Conservation (phyloP, 2,888 invertebrate species). For the Aelia acuminata region DNA sequence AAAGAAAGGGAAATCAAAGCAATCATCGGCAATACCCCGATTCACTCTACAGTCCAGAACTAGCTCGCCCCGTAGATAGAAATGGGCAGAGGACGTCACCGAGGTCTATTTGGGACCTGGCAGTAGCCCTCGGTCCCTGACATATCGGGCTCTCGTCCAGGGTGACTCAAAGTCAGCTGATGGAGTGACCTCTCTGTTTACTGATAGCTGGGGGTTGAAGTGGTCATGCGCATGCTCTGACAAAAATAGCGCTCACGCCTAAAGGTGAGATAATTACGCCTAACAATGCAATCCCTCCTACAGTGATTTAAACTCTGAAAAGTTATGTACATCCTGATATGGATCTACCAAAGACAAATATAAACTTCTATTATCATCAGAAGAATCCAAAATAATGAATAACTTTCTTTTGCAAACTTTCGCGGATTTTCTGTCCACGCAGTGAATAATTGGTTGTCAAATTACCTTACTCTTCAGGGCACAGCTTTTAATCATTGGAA, state of each 20-base stretch:
- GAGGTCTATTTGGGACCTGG: neutral
- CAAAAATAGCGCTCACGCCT: neutral
- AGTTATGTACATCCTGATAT: no score
- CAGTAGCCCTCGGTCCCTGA: neutral
- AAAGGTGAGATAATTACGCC: neutral
- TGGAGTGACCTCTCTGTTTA: conserved; percentile 21
- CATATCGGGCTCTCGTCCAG: conserved; percentile 34
- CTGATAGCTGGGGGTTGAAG: neutral
- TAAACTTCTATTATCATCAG: no score
- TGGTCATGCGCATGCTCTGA: neutral
- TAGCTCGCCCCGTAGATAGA: neutral
- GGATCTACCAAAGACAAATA: no score
- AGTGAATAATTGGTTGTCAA: no score
- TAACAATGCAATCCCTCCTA: no score
- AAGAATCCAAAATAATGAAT: no score
- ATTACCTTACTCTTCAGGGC: no score
- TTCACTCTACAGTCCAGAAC: neutral
- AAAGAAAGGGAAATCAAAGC: neutral
- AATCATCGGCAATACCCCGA: neutral
- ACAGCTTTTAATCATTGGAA: no score
- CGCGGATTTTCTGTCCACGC: no score
- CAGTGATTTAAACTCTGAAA: no score
- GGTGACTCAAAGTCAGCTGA: conserved; percentile 32
- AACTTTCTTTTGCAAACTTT: no score
- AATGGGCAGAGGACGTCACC: conserved; percentile 25